Evolutionary conservation across 2,797 vertebrate species (phyloP), one percentile per base, ranked within the genome.

Genomic region (Simalia tracyae): DNA sequence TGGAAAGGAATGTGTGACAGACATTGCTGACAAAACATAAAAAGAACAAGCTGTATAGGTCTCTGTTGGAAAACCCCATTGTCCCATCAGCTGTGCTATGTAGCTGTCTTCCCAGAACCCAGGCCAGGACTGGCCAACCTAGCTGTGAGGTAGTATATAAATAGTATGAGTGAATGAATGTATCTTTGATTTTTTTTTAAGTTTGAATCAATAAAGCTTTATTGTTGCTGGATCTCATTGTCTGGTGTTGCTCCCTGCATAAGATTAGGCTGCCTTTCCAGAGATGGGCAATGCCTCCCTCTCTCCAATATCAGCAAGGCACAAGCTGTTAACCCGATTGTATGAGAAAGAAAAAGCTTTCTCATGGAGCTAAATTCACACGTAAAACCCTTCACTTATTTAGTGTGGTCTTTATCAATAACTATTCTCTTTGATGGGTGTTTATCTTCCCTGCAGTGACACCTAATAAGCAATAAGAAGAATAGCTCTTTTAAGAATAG

Each of bases 341-440:
- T 68, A 5, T 68, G 28, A 28, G 64, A 12, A 5, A 68, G 11
- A 28, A 66, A 66, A 66, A 5, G 12, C 64, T 66, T 10, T 66
- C 64, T 66, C 28, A 11, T 14, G 64, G 14, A 68, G 66, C 66
- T 68, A 14, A 31, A 6, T 68, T 68, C 66, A 12, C 66, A 68
- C 0, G 2, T 68, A 54, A 54, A 7, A 54, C 50, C 11, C 92
- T 94, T 96, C 95, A 96, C 96, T 96, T 96, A 92, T 92, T 57
- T 12, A 0, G 72, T 17, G 5, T 0, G 0, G 61, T 93, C 92
- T 96, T 96, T 95, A 88, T 93, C 93, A 95, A 95, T 97, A 97
- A 96, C 97, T 96, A 97, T 96, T 97, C 96, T 92, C 97, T 89
- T 84, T 92, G 86, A 89, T 96, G 92, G 93, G n/a, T 89, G 36